Evolutionary conservation across 2,797 vertebrate species (phyloP).

Genomic region (Emydoidea blandingii): DNA sequence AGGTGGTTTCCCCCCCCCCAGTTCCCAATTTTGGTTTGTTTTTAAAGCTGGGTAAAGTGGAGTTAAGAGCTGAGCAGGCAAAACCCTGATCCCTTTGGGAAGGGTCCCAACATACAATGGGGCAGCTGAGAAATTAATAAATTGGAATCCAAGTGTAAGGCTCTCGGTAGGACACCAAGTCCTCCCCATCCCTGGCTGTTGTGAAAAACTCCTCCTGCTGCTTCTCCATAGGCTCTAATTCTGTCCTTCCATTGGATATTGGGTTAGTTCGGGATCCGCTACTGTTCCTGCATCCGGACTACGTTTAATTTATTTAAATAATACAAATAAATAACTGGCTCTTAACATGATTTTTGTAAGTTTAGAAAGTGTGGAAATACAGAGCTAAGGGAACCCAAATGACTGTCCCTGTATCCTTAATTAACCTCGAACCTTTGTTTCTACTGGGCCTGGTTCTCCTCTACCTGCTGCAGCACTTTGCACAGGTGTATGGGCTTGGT

Average conservation of each 20-base stretch:
- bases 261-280: fast-evolving
- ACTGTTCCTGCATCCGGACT: fast-evolving
- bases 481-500: conserved; percentile 39
- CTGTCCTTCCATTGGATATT: fast-evolving
- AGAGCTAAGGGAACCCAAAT: neutral
- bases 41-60: neutral
- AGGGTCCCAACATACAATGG: neutral
- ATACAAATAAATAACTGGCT: neutral
- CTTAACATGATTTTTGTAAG: neutral
- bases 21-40: neutral
- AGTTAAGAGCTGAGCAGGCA: too few species aligned
- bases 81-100: too few species aligned
- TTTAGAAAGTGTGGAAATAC: neutral
- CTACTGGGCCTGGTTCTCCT: neutral
- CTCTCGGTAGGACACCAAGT: neutral
- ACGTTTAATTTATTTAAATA: fast-evolving
- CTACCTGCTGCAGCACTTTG: neutral
- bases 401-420: neutral
- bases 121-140: neutral
- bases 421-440: fast-evolving
- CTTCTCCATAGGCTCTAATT: fast-evolving
- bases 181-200: fast-evolving
- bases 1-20: neutral
- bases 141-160: neutral
- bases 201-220: fast-evolving